phyloP scores from a whole-genome alignment of 2,888 invertebrate species.

The Trissonchulus sp. region DNA sequence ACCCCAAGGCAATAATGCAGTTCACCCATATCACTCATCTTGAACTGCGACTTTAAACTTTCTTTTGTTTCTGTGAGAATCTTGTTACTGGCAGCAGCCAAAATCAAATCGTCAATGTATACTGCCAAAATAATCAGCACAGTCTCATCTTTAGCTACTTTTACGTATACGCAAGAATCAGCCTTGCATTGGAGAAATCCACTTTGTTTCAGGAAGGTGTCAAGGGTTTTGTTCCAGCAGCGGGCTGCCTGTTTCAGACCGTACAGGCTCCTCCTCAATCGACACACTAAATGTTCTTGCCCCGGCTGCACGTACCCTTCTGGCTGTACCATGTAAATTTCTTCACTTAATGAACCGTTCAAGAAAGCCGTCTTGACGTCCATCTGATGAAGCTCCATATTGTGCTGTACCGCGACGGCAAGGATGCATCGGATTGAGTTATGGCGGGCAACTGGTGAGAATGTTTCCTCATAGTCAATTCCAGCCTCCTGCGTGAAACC shows the following conservation, averaged over 20 bases:
- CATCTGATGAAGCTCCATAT: conserved; percentile 25
- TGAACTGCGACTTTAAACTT: no score
- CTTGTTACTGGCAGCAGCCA: no score
- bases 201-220: no score
- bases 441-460: conserved; percentile 35
- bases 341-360: conserved; percentile 39
- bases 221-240: conserved; percentile 39
- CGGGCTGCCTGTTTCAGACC: conserved; percentile 36
- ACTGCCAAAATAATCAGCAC: no score
- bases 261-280: conserved; percentile 38
- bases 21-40: no score
- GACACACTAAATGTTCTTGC: conserved; percentile 36
- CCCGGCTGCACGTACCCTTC: conserved; percentile 35
- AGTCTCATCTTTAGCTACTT: no score
- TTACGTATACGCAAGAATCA: conserved; percentile 3
- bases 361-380: background rate
- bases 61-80: no score
- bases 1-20: no score
- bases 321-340: conserved; percentile 40
- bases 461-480: conserved; percentile 40
- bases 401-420: conserved; percentile 32
- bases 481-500: no score
- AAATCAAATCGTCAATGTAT: no score
- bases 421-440: conserved; percentile 36
- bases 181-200: no score